Base-by-base conservation (phyloP, 2,113 vertebrate species). In the Tetrao urogallus region DNA sequence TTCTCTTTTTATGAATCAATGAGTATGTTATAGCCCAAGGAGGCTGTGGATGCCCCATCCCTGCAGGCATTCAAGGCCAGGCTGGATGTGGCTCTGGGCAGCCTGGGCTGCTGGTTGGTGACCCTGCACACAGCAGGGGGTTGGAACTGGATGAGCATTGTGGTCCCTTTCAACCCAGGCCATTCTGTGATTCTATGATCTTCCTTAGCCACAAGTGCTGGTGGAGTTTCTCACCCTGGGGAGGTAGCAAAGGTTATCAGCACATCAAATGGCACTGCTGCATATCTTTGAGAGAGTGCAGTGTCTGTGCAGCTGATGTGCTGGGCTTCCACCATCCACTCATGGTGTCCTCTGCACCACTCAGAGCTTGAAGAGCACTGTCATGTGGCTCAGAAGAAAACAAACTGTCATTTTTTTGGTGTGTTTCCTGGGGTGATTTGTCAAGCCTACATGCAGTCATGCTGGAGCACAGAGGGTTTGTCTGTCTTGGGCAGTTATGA, bases 271-370 rank as follows among this genome's bases (percentile, higher is more conserved):
- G 32, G 16, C 52, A 52, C 50, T 80, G 56, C 40, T 56, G 4
- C 32, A 4, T 27, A 3, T 18, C 63, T 42, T 69, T 1, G 1
- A 50, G 61, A 57, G 43, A n/a, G 36, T n/a, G 20, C 30, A 30
- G 4, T 45, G 34, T 32, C 36, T 11, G 10, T 61, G 52, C 52
- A 32, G 6, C 50, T 60, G 18, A 40, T 52, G 27, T 3, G 3
- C 4, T 1, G 6, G 27, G 20, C 24, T 76, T 34, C 43, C n/a
- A 67, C n/a, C 8, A 3, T 22, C 30, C 12, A 24, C 71, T 48
- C 3, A 0, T 66, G 5, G 11, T 24, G 45, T 27, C 30, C 61
- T 54, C n/a, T 54, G 38, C 48, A 40, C 28, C 2, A 0, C 7
- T 20, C 32, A 47, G 27, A 8, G 22, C 16, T 74, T 63, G 45